These are phyloP conservation scores for Pachliopta kotzebuea DNA, from an alignment of 2,888 invertebrate species.

Conservation along the genomic window DNA sequence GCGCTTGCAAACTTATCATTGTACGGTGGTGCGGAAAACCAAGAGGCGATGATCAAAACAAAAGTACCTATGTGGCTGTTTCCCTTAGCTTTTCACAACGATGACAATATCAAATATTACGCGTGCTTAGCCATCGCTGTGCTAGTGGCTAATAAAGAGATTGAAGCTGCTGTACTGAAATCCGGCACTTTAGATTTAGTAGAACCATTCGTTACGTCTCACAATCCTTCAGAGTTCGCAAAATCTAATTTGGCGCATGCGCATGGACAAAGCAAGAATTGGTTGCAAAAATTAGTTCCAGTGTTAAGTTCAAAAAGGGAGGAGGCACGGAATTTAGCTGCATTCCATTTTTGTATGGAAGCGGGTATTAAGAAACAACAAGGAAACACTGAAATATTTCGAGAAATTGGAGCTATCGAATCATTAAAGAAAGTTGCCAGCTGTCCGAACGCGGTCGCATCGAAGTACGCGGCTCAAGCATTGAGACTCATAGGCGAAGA, in stretches of 20 bases:
- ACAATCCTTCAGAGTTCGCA: constrained; percentile 97
- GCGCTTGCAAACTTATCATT: constrained; percentile 97
- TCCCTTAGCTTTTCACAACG: constrained; percentile 96
- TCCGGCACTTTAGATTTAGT: constrained; percentile 98
- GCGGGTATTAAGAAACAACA: constrained; percentile 98
- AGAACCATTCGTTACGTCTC: constrained; percentile 96
- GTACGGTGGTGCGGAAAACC: constrained; percentile 98
- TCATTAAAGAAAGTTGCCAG: constrained; percentile 97
- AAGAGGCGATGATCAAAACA: constrained; percentile 97
- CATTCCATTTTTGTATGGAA: constrained; percentile 99
- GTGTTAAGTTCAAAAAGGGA: constrained; percentile 96
- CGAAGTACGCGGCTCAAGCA: constrained; percentile 97
- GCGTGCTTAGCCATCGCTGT: constrained; percentile 98
- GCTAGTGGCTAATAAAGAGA: constrained; percentile 97
- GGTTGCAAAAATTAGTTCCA: constrained; percentile 95
- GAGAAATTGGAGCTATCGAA: constrained; percentile 96
- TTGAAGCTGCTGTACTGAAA: constrained; percentile 96
- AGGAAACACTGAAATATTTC: constrained; percentile 93
- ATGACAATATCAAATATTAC: constrained; percentile 98
- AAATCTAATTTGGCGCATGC: constrained; percentile 94
- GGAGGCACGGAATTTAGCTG: constrained; percentile 97
- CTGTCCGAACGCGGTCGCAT: constrained; percentile 98
- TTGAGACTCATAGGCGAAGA: constrained; percentile 96
- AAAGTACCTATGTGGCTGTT: constrained; percentile 98
- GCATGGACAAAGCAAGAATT: constrained; percentile 97